Evolutionary conservation across 2,888 invertebrate genomes (phyloP), one percentile per base, ranked within the genome.

Genomic region (Agonopterix arenella): DNA sequence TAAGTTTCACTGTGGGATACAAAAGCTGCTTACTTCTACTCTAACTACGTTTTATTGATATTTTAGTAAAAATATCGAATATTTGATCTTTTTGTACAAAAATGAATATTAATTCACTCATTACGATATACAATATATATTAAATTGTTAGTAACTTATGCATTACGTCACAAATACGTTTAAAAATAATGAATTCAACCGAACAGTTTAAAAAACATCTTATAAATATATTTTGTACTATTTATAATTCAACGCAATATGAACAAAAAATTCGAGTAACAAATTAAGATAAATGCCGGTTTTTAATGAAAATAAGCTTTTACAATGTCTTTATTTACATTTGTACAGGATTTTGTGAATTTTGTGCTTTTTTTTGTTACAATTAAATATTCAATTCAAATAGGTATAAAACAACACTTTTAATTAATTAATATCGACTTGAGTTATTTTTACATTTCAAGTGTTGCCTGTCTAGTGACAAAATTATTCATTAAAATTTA

Each of bases 191-290:
- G 28, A 28, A 28, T 28, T 28, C 28, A 28, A 43, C 8, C 43
- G 11, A 43, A 43, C 43, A 11, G 11, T 11, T 11, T 63, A 59
- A 51, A 57, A 65, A 65, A 56, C 60, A 51, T 60, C 83, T 84
- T 84, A 84, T 71, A 70, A 65, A 77, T 81, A 80, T 67, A 80
- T 86, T n/a, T 86, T 86, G 86, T 86, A 86, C 86, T 86, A 82
- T 86, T 76, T 78, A 84, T 79, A 84, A 76, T 77, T 77, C 68
- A 76, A 76, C 61, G 45, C 38, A 45, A 62, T 28, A 65, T 56
- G 70, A 69, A 68, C 66, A 68, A 71, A 64, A 59, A 67, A 67
- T 59, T 60, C 62, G 59, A 58, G 64, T 57, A 54, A 67, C 61
- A 28, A 70, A 66, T 58, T 65, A 70, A 68, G 67, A 68, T 67